Evolutionary conservation across 2,113 vertebrate species (phyloP), one percentile per base, ranked within the genome.

Genomic region (Tauraco erythrolophus): DNA sequence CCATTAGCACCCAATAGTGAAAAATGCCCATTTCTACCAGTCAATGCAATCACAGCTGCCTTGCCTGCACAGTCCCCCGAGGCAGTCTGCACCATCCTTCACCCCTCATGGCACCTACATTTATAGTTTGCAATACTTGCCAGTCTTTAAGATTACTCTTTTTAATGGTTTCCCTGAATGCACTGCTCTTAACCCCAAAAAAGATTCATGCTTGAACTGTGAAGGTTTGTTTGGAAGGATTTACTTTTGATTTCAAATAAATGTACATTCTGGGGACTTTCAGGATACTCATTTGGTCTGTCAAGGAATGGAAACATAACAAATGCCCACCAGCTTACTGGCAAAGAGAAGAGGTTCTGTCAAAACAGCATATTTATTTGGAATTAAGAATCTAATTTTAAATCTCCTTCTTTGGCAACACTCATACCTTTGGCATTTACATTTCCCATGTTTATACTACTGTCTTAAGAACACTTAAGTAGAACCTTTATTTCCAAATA

Each of bases 401-500:
- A 89, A 88, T 84, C 51, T 77, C 27, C 15, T 58, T 76, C 76
- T 97, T 96, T 91, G 81, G 93, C 28, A 8, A 94, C 51, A 94
- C 70, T 88, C 41, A 11, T 87, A 89, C 88, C 50, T 96, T 96
- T 88, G 89, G 76, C 72, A 95, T 97, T 96, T 92, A 84, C 33
- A 43, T 95, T 97, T 96, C 76, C 83, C 95, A 54, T 91, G 94
- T 85, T 97, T 96, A 94, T 54, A 94, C 37, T 50, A 89, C 39
- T 57, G 78, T 78, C 57, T 81, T 82, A 91, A 96, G 80, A 92
- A 84, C 69, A 80, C 24, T 95, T 97, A 91, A 94, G 86, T 68
- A 94, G 81, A 86, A 97, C 43, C 18, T 90, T 91, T 96, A 88
- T 97, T 98, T 98, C 94, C 81, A 98, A 98, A 97, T 97, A 96